phyloP scores from a whole-genome alignment of 92 coral and sea anemone genomes.

The Palythoa grandis region DNA sequence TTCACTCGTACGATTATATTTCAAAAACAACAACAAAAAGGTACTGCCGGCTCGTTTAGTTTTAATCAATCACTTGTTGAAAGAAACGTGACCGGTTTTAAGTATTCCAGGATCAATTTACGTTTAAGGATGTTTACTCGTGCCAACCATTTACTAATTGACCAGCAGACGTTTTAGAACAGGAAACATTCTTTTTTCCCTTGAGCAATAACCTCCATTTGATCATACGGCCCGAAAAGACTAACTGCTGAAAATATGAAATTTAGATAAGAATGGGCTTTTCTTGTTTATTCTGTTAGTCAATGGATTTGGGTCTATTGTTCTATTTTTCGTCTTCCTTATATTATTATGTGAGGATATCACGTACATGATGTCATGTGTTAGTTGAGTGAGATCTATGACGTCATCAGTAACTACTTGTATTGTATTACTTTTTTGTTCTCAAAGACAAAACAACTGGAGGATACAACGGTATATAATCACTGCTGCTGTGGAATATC shows the following conservation, averaged over 20 bases:
- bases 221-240: neutral
- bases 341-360: neutral
- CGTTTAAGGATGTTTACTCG: neutral
- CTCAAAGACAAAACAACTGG: constrained; percentile 29
- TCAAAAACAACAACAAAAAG: neutral
- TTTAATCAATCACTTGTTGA: neutral
- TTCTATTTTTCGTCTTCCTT: constrained; percentile 10
- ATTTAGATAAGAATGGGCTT: neutral
- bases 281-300: constrained; percentile 2
- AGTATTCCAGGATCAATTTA: neutral
- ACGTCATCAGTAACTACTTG: constrained; percentile 13
- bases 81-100: neutral
- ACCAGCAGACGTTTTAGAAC: neutral
- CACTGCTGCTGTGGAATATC: neutral
- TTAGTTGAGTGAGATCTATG: neutral
- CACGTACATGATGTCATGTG: constrained; percentile 23
- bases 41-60: neutral
- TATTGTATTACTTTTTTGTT: neutral
- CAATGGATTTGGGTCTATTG: constrained; percentile 4
- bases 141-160: neutral
- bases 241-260: no score
- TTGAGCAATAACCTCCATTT: neutral
- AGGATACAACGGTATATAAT: constrained; percentile 1
- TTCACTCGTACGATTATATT: neutral
- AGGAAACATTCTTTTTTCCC: neutral